Conservation (phyloP, 2,797 vertebrate species). For the Urocyon cinereoargenteus region DNA sequence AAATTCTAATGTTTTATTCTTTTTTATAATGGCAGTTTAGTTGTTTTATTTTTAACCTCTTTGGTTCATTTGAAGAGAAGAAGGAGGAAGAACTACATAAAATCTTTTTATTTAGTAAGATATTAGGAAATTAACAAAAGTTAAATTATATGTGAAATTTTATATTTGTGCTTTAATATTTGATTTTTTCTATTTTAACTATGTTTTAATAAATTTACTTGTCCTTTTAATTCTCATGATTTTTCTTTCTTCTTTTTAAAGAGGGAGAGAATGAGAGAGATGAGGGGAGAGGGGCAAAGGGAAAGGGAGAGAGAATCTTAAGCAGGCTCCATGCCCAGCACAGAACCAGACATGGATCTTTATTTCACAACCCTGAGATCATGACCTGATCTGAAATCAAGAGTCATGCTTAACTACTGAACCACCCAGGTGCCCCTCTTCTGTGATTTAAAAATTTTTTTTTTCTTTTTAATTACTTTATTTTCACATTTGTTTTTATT, state of each 20-base stretch:
- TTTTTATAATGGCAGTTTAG: conserved; percentile 3
- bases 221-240: neutral
- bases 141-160: neutral
- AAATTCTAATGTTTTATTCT: conserved; percentile 24
- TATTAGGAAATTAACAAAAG: neutral
- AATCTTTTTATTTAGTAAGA: neutral
- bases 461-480: too few relatives aligned
- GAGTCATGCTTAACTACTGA: neutral
- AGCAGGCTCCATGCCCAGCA: neutral
- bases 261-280: neutral
- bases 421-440: neutral
- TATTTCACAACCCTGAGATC: neutral
- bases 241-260: neutral
- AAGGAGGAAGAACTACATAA: neutral
- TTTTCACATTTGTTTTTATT: too few relatives aligned
- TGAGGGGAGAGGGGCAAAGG: neutral
- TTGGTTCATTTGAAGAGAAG: conserved; percentile 8
- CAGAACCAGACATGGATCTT: neutral
- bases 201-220: neutral
- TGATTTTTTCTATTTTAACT: neutral
- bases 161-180: conserved; percentile 40
- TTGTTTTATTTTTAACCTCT: neutral
- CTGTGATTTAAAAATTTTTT: neutral
- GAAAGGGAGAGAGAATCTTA: neutral
- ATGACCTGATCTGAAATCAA: neutral